A percentile compares a stretch with the other conserved stretches of the same genome.
Conservation (phyloP, 2,888 invertebrate species). For the Dynastes tityus region DNA sequence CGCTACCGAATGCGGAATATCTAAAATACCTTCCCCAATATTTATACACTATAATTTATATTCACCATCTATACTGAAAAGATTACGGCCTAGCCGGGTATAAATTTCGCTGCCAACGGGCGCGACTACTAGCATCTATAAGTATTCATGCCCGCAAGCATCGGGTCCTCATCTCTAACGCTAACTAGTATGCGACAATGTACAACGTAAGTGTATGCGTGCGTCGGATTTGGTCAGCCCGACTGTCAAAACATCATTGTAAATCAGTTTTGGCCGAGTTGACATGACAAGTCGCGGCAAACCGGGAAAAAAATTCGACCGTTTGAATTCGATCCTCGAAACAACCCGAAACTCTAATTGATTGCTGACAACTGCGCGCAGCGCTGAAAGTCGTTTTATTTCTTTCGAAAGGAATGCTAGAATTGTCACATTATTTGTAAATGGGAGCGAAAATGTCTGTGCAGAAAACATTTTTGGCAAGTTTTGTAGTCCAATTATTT, state of each 20-base stretch:
- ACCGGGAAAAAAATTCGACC: slow-evolving; percentile 41
- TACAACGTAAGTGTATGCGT: slow-evolving; percentile 29
- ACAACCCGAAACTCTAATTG: slow-evolving; percentile 42
- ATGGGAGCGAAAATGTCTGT: background rate
- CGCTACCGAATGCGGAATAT: slow-evolving; percentile 56
- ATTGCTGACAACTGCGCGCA: slow-evolving; percentile 1
- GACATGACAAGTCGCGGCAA: slow-evolving; percentile 49
- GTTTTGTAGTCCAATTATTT: no score
- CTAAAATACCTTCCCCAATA: slow-evolving; percentile 64
- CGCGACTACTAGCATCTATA: slow-evolving; percentile 17
- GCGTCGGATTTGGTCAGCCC: slow-evolving; percentile 56
- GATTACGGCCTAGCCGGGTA: slow-evolving; percentile 60
- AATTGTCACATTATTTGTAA: slow-evolving; percentile 10
- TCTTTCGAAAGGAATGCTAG: background rate
- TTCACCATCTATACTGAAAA: slow-evolving; percentile 65
- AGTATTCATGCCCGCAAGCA: slow-evolving; percentile 14
- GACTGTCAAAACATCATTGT: slow-evolving; percentile 59
- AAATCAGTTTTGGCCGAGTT: slow-evolving; percentile 56
- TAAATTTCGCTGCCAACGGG: slow-evolving; percentile 55
- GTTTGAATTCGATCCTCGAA: slow-evolving; percentile 41
- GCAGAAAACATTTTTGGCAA: no score
- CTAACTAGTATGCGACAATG: slow-evolving; percentile 16
- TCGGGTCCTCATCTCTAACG: slow-evolving; percentile 10
- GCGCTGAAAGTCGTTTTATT: background rate
- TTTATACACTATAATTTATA: slow-evolving; percentile 68